These are phyloP conservation scores for Orbicella faveolata DNA, from an alignment of 64 coral and sea anemone species.

Conservation along the genomic window DNA sequence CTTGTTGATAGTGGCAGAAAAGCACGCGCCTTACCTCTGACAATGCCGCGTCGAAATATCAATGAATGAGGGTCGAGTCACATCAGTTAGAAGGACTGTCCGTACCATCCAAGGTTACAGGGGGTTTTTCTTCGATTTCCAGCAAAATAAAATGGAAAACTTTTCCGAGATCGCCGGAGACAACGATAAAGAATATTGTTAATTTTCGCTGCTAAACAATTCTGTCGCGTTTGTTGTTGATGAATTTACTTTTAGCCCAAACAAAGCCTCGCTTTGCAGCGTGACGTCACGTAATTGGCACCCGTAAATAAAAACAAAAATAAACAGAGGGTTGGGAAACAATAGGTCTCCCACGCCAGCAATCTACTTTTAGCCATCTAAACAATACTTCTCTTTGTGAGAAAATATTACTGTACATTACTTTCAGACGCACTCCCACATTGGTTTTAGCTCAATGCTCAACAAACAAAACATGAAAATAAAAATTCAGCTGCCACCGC, in stretches of 20 bases:
- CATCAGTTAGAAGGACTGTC: background rate
- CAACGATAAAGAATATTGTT: background rate
- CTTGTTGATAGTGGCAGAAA: constrained; percentile 19
- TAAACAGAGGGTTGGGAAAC: constrained; percentile 80
- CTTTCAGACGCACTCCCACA: background rate
- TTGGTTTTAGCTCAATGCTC: background rate
- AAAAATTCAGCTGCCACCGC: background rate
- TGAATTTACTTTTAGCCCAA: constrained; percentile 76
- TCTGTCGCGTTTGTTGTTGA: constrained; percentile 70
- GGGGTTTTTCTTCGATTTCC: background rate
- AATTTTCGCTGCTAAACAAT: constrained; percentile 62
- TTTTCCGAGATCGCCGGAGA: background rate
- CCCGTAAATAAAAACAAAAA: constrained; percentile 99
- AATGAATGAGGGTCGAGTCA: constrained; percentile 1
- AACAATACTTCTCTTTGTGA: constrained; percentile 32
- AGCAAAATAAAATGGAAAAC: constrained; percentile 4
- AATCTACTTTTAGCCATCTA: constrained; percentile 39
- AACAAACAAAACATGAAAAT: no score
- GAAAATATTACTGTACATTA: background rate
- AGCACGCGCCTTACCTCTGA: constrained; percentile 32
- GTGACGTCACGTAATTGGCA: constrained; percentile 99
- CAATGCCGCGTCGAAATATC: constrained; percentile 12
- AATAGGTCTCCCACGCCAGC: constrained; percentile 32
- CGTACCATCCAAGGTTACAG: background rate
- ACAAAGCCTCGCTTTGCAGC: constrained; percentile 90